Percentiles rank a stretch among this genome's conserved stretches.
phyloP scores from a whole-genome alignment of 2,113 vertebrate genomes.

The Phylloscopus trochilus region DNA sequence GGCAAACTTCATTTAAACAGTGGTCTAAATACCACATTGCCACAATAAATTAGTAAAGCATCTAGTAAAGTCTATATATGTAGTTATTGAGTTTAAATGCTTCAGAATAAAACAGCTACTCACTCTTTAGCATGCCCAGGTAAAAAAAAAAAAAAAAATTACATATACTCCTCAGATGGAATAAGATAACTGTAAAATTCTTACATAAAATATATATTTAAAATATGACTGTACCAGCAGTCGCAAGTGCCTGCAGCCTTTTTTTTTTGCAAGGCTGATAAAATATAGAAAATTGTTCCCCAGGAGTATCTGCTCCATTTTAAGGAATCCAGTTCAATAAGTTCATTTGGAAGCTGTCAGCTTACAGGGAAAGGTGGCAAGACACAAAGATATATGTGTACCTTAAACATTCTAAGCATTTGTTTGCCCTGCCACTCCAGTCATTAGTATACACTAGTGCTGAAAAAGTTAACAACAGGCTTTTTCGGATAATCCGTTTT shows the following conservation, averaged over 20 bases:
- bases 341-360: background rate
- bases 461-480: background rate
- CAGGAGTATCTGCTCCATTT: background rate
- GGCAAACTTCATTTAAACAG: slow-evolving; percentile 79
- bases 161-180: background rate
- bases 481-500: background rate
- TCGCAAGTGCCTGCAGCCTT: background rate
- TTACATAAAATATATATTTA: background rate
- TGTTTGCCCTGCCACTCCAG: background rate
- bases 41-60: slow-evolving; percentile 78
- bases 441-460: background rate
- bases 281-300: background rate
- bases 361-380: background rate
- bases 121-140: background rate
- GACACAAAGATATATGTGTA: background rate
- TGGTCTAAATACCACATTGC: slow-evolving; percentile 75
- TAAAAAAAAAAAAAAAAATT: background rate
- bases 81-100: slow-evolving; percentile 51
- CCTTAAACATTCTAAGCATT: background rate
- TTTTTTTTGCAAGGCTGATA: background rate
- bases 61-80: slow-evolving; percentile 67
- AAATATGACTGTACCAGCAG: background rate
- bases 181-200: background rate
- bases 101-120: slow-evolving; percentile 45
- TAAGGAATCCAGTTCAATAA: background rate